Base-by-base conservation (phyloP, 2,113 vertebrate genomes). In the Paradoxurus hermaphroditus region DNA sequence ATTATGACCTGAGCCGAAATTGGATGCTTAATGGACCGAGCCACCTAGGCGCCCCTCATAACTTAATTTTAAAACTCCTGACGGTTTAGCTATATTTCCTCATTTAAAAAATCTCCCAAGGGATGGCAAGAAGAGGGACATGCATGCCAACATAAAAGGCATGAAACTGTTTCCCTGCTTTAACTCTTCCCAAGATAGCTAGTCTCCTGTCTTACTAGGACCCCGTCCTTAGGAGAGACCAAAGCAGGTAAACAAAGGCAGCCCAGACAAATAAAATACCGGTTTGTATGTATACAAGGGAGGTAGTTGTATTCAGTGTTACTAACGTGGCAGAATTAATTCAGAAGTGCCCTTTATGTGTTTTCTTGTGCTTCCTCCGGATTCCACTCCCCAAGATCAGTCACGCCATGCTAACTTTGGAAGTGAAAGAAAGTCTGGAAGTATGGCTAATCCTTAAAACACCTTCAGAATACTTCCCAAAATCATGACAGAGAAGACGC, bases 401-500 rank as follows among this genome's bases (percentile, higher is more conserved):
- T 46, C 15, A 59, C 25, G 13, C 29, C n/a, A 41, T 53, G 16
- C 29, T 84, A 29, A 77, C 21, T 87, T 91, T 82, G 3, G 39
- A 67, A 63, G 4, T 62, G 25, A 34, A 72, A 86, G 90, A 68
- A 62, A 5, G 8, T 68, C 56, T 95, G 29, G 82, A 93, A 90
- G 62, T 62, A 84, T n/a, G 51, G 39, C 25, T 94, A 91, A 68
- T 84, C 10, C 25, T 49, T 77, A 82, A 83, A 73, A 88, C 10
- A 75, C 90, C 21, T 95, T 91, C 67, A 68, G 81, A 93, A 82
- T 90, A 78, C n/a, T 94, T 84, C 79, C 36, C 72, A 56, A 86
- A 67, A 44, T 27, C 65, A 44, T 92, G 62, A 85, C 88, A 88
- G 62, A 49, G 78, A 85, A 85, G n/a, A 25, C 7, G 68, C 44